These are phyloP conservation scores for Drosophila lacteicornis DNA, from an alignment of 1,140 invertebrate species.

Conservation along the genomic window DNA sequence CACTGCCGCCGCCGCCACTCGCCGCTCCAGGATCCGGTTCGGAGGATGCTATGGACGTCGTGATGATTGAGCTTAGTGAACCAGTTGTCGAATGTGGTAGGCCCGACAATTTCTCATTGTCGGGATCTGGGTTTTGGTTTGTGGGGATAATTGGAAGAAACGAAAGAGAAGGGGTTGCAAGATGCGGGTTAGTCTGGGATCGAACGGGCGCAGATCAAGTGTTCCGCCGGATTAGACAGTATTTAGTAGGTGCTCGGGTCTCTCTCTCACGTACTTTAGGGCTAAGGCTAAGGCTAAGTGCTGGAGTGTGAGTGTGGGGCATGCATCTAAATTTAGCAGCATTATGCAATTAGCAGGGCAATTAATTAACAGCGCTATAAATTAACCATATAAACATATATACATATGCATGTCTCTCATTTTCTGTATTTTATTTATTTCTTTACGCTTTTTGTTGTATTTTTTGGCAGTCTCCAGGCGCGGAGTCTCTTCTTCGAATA, in stretches of 20 bases:
- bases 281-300: slow-evolving; percentile 3
- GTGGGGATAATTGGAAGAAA: slow-evolving; percentile 11
- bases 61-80: slow-evolving; percentile 85
- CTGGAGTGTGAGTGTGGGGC: slow-evolving; percentile 39
- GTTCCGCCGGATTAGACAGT: slow-evolving; percentile 11
- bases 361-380: slow-evolving; percentile 70
- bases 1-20: slow-evolving; percentile 55
- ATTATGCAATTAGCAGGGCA: slow-evolving; percentile 65
- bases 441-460: not conserved
- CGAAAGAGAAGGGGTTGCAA: slow-evolving; percentile 42
- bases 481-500: slow-evolving; percentile 6
- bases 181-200: slow-evolving; percentile 46
- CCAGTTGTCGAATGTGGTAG: slow-evolving; percentile 84
- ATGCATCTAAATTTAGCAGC: slow-evolving; percentile 67
- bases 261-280: slow-evolving; percentile 29
- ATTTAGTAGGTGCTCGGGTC: slow-evolving; percentile 19
- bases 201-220: slow-evolving; percentile 16
- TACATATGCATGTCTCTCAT: not conserved
- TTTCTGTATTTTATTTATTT: slow-evolving; percentile 31
- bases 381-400: slow-evolving; percentile 15
- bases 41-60: slow-evolving; percentile 85
- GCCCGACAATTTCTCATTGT: slow-evolving; percentile 85
- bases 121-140: slow-evolving; percentile 62
- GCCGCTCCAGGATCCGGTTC: slow-evolving; percentile 84
- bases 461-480: slow-evolving; percentile 29